A percentile compares a stretch with the other conserved stretches of the same genome.
These are phyloP conservation scores for Gadopsis marmoratus DNA, from an alignment of 2,797 vertebrate genomes.

Conservation along the genomic window DNA sequence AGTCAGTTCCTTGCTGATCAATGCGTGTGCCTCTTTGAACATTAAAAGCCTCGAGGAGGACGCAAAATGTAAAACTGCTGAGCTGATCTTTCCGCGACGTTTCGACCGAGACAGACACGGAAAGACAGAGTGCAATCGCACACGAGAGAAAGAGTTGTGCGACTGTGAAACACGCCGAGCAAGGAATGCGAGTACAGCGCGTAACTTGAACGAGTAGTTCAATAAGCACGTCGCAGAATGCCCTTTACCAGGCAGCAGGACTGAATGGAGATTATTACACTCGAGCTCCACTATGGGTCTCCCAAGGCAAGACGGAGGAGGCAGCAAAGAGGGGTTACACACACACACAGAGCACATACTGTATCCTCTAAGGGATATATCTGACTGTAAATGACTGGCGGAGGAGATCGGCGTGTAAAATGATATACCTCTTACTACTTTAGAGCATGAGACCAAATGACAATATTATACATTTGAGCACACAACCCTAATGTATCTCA, in stretches of 20 bases:
- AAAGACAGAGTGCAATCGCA: neutral
- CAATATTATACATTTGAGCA: slow-evolving; percentile 12
- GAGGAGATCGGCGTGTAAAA: slow-evolving; percentile 21
- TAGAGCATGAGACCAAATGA: slow-evolving; percentile 1
- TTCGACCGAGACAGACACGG: neutral
- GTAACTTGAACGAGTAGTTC: slow-evolving; percentile 55
- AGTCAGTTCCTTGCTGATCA: neutral
- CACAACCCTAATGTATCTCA: slow-evolving; percentile 13
- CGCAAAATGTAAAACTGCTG: neutral
- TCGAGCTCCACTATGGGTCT: slow-evolving; percentile 54
- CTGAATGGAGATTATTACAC: slow-evolving; percentile 70
- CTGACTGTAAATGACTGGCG: slow-evolving; percentile 20
- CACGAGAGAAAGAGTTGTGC: neutral
- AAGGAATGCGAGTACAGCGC: slow-evolving; percentile 30
- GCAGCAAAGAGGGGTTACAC: slow-evolving; percentile 30
- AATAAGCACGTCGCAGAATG: slow-evolving; percentile 53
- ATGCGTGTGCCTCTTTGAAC: neutral
- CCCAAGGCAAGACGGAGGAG: slow-evolving; percentile 46
- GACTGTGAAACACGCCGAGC: slow-evolving; percentile 25
- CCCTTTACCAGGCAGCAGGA: slow-evolving; percentile 51
- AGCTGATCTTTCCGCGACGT: neutral
- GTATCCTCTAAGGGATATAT: slow-evolving; percentile 18
- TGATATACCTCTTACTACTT: neutral
- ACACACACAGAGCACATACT: slow-evolving; percentile 6
- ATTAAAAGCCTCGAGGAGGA: neutral